phyloP scores from a whole-genome alignment of 2,888 invertebrate genomes.

The Coenonympha glycerion region DNA sequence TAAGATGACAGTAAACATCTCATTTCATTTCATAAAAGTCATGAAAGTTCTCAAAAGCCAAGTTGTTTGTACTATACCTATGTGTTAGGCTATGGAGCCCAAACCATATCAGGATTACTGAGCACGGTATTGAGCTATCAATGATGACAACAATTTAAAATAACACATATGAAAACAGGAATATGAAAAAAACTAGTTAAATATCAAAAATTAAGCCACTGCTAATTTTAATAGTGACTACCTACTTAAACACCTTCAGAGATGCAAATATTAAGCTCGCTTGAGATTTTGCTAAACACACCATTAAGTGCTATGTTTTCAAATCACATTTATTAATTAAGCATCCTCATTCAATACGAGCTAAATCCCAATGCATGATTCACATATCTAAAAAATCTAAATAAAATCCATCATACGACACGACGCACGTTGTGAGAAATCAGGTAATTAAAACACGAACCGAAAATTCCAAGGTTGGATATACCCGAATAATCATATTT shows the following conservation, averaged over 20 bases:
- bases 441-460: slow-evolving; percentile 71
- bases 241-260: background rate
- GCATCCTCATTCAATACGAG: background rate
- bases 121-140: too few relatives aligned
- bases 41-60: too few relatives aligned
- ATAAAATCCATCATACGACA: slow-evolving; percentile 37
- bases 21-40: too few relatives aligned
- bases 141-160: too few relatives aligned
- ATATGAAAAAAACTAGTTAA: too few relatives aligned
- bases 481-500: slow-evolving; percentile 70
- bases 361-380: slow-evolving; percentile 7
- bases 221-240: background rate
- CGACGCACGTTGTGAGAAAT: slow-evolving; percentile 69
- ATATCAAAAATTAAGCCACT: too few relatives aligned
- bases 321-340: background rate
- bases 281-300: background rate
- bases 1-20: too few relatives aligned
- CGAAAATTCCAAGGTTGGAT: slow-evolving; percentile 55
- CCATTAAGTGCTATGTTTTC: background rate
- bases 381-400: background rate
- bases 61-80: too few relatives aligned
- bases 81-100: too few relatives aligned
- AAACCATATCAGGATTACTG: too few relatives aligned
- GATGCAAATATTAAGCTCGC: background rate
- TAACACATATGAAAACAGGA: too few relatives aligned